Conservation (phyloP, 2,113 vertebrate species). For the Eurypyga helias region DNA sequence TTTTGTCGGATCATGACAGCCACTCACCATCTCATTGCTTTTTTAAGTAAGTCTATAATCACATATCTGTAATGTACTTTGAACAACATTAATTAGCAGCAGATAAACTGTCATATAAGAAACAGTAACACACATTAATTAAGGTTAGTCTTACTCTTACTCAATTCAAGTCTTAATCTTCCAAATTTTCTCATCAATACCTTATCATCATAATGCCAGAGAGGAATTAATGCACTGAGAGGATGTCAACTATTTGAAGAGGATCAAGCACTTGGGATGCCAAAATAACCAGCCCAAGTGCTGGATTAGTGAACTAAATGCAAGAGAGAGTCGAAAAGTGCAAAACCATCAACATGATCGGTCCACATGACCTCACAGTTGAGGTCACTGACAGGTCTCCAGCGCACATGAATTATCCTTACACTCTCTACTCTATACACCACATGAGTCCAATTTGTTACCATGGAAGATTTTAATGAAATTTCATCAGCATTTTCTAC, state of each 20-base stretch:
- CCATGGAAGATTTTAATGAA: background rate
- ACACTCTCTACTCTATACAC: fast-evolving
- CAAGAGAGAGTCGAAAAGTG: fast-evolving
- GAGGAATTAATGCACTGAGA: background rate
- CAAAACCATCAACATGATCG: fast-evolving
- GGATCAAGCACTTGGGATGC: background rate
- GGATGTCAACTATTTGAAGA: background rate
- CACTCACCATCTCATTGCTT: background rate
- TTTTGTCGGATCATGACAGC: background rate
- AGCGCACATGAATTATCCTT: fast-evolving
- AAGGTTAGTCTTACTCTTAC: background rate
- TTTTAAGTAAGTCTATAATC: background rate
- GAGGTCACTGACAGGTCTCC: background rate
- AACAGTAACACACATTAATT: background rate
- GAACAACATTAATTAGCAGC: background rate
- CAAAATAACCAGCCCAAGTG: fast-evolving
- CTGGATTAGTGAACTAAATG: background rate
- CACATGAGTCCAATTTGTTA: fast-evolving
- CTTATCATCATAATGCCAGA: background rate
- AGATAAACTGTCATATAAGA: background rate
- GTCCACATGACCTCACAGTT: fast-evolving
- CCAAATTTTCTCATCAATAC: background rate
- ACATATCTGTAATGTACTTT: background rate
- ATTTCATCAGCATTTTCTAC: background rate
- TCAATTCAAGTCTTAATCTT: background rate